Evolutionary conservation across 2,113 vertebrate genomes (phyloP).

Genomic region (Thymallus thymallus): DNA sequence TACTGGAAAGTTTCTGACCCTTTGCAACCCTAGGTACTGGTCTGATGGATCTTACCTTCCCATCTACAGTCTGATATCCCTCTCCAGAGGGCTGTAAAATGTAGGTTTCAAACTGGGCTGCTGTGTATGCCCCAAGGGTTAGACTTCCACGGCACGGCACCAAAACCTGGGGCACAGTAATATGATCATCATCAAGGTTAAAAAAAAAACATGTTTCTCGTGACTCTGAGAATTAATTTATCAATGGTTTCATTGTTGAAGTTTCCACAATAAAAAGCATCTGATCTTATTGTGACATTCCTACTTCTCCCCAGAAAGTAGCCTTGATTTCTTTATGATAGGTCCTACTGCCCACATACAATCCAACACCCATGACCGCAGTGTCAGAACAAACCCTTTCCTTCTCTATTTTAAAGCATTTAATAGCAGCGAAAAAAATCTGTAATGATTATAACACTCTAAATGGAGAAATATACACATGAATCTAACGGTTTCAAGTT

Average conservation of each 20-base stretch:
- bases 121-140: slow-evolving; percentile 62
- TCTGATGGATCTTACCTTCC: slow-evolving; percentile 75
- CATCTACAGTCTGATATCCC: slow-evolving; percentile 84
- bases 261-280: neutral
- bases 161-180: slow-evolving; percentile 72
- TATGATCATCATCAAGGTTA: neutral
- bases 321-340: neutral
- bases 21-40: no score
- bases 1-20: no score
- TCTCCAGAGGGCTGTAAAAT: slow-evolving; percentile 80
- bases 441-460: no score
- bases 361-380: no score
- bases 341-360: neutral
- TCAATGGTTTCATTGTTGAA: neutral
- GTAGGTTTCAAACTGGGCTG: slow-evolving; percentile 88
- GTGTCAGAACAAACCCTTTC: no score
- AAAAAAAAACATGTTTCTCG: neutral
- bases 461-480: no score
- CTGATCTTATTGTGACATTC: neutral
- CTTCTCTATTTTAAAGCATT: no score
- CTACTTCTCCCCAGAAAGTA: neutral
- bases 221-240: neutral
- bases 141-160: slow-evolving; percentile 91
- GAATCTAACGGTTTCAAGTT: no score
- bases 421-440: no score